A percentile compares a stretch with the other conserved stretches of the same genome.
Evolutionary conservation across 2,113 vertebrate genomes (phyloP).

Genomic region (Indicator indicator): DNA sequence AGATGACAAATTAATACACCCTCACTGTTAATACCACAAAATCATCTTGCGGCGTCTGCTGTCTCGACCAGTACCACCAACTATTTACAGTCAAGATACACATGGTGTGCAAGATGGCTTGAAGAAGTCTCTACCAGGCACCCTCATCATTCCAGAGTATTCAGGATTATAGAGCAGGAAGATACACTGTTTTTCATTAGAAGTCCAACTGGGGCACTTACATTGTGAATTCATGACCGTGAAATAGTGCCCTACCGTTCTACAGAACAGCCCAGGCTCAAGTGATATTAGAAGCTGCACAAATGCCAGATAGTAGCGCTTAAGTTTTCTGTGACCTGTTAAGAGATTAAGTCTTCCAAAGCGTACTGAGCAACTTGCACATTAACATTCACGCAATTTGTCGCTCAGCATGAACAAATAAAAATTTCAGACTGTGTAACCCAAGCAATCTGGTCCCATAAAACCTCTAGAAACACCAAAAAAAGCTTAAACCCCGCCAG

Average conservation of each 20-base stretch:
- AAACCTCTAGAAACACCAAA: neutral
- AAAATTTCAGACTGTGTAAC: neutral
- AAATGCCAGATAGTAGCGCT: accelerated
- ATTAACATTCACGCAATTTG: neutral
- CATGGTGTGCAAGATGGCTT: neutral
- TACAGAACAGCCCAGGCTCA: neutral
- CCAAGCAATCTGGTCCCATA: accelerated
- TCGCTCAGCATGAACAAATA: neutral
- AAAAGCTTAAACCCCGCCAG: too few species aligned
- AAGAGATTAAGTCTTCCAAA: neutral
- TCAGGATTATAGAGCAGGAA: neutral
- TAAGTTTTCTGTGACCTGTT: neutral
- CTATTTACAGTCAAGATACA: neutral
- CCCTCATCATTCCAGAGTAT: accelerated
- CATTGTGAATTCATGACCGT: neutral
- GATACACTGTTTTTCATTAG: neutral
- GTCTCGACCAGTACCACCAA: neutral
- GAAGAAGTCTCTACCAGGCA: neutral
- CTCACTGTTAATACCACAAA: neutral
- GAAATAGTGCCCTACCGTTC: neutral
- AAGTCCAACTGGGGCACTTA: neutral
- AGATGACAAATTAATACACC: neutral
- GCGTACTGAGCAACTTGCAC: neutral
- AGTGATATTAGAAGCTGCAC: neutral
- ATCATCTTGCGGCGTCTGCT: neutral